These are phyloP conservation scores for Amia ocellicauda DNA, from an alignment of 2,113 vertebrate species.

Conservation along the genomic window DNA sequence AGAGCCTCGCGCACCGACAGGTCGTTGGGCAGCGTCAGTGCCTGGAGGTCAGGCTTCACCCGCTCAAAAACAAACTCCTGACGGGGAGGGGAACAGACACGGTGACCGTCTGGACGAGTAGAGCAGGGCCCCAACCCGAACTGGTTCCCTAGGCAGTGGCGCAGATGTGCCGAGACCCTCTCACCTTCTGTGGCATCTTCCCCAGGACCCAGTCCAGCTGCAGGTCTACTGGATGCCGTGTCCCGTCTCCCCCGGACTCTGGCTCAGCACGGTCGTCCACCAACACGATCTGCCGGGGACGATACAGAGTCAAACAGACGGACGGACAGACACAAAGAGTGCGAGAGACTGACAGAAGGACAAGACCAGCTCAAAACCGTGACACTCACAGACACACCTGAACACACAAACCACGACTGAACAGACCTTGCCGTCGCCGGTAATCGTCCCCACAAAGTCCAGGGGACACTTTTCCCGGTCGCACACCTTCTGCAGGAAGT, in stretches of 20 bases:
- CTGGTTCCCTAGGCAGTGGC: too few species aligned
- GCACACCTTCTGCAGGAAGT: constrained; percentile 70
- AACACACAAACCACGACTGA: not conserved
- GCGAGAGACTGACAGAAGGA: not conserved
- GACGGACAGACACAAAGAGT: not conserved
- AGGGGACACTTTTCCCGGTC: constrained; percentile 78
- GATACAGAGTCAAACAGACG: not conserved
- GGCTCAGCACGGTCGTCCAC: constrained; percentile 51
- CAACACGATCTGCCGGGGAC: constrained; percentile 63
- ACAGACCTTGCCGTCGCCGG: constrained; percentile 72
- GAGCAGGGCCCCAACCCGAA: too few species aligned
- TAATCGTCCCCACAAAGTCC: constrained; percentile 81
- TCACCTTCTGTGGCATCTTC: constrained; percentile 87
- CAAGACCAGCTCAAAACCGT: too few species aligned
- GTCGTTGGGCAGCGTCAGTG: constrained; percentile 64
- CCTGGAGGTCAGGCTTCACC: constrained; percentile 29
- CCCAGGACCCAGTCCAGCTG: constrained; percentile 87
- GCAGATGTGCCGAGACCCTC: too few species aligned
- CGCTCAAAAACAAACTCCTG: constrained; percentile 73
- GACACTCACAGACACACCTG: not conserved
- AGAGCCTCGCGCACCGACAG: constrained; percentile 70
- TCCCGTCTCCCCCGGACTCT: not conserved
- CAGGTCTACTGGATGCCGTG: constrained; percentile 73
- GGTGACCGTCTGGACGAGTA: too few species aligned
- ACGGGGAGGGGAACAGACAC: too few species aligned